phyloP scores from a whole-genome alignment of 2,888 invertebrate genomes.

The Charanyca ferruginea region DNA sequence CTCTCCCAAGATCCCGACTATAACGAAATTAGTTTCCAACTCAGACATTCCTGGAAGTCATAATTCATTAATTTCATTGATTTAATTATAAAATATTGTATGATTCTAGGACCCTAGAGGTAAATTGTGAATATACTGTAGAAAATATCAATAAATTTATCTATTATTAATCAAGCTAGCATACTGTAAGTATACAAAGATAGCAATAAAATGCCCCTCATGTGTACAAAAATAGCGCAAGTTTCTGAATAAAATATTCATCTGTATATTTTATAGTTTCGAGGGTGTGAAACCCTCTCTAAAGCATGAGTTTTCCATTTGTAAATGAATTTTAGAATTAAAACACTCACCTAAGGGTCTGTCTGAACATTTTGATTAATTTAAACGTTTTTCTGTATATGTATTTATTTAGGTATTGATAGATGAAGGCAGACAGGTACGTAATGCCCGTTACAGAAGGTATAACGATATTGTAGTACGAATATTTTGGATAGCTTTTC shows the following conservation, averaged over 20 bases:
- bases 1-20: too few species aligned
- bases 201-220: slow-evolving; percentile 48
- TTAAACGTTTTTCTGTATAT: slow-evolving; percentile 44
- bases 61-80: not conserved
- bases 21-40: not conserved
- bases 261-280: slow-evolving; percentile 73
- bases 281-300: slow-evolving; percentile 57
- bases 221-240: slow-evolving; percentile 57
- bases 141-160: slow-evolving; percentile 15
- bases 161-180: slow-evolving; percentile 9
- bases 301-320: slow-evolving; percentile 74
- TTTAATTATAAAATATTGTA: slow-evolving; percentile 6
- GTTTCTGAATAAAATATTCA: slow-evolving; percentile 73
- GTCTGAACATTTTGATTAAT: slow-evolving; percentile 72
- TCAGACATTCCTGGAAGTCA: not conserved
- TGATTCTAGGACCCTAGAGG: not conserved
- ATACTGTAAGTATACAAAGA: slow-evolving; percentile 13
- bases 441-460: not conserved
- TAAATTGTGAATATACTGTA: not conserved
- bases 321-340: slow-evolving; percentile 87
- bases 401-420: slow-evolving; percentile 7
- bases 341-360: slow-evolving; percentile 76
- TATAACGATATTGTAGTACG: not conserved
- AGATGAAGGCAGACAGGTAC: slow-evolving; percentile 1
- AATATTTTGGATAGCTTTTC: not conserved